Evolutionary conservation across 1,140 invertebrate genomes (phyloP), one percentile per base, ranked within the genome.

Genomic region (Trialeurodes vaporariorum): DNA sequence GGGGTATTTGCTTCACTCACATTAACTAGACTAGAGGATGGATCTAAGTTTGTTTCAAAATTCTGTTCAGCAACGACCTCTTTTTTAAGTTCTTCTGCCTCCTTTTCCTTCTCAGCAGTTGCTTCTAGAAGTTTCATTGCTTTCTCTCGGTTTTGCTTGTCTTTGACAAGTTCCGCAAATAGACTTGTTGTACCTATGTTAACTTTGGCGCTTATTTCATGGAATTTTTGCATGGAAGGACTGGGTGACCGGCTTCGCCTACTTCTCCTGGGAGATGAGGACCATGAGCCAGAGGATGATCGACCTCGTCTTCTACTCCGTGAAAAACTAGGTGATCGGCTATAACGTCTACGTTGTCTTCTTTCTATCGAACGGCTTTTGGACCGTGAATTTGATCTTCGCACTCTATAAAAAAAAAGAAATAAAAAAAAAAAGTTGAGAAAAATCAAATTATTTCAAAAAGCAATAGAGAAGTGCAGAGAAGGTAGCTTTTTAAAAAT

Each of bases 121-220:
- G 59, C 61, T 1, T 63, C 64, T 27, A 70, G 68, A 66, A 63
- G 27, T 27, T 87, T 86, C 25, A 84, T 77, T 21, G 88, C 89
- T 72, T 90, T 81, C 70, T 89, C 87, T 1, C 89, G 79, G 79
- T 90, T 91, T 68, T 91, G 89, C 69, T 87, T 86, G 73, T 90
- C 87, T 73, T 92, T 93, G 0, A 93, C 89, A 22, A 94, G 80
- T 76, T 94, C 91, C 1, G 91, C 91, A 76, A 94, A 94, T 0
- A 93, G 79, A 76, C 90, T 92, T 1, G 91, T 92, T 71, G 92
- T 89, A 65, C 85, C 87, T 69, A 93, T 90, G 69, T 90, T 91
- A 40, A 87, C 84, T 63, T 79, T 71, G 0, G 72, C 69, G 12
- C 72, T 69, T 25, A 74, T 70, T 61, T 70, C 71, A 17, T 70